These are phyloP conservation scores for Nematostella vectensis DNA, from an alignment of 92 coral and sea anemone genomes.

Conservation along the genomic window DNA sequence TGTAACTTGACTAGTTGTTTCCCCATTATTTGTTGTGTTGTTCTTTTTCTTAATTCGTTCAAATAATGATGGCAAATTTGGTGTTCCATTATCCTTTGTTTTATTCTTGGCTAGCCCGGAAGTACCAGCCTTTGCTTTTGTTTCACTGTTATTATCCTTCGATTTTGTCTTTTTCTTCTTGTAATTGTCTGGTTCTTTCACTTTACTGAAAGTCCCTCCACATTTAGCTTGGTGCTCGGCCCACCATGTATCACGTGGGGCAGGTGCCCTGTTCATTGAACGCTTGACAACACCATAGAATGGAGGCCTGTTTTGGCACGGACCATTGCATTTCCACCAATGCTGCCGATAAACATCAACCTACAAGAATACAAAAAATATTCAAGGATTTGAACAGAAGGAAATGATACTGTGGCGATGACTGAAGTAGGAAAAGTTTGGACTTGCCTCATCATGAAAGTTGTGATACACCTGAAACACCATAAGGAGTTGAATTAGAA, in stretches of 20 bases:
- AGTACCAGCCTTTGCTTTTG: slow-evolving; percentile 9
- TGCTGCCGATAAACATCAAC: slow-evolving; percentile 91
- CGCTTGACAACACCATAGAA: slow-evolving; percentile 86
- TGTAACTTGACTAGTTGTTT: too few species aligned
- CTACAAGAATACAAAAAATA: slow-evolving; percentile 20
- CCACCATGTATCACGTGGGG: slow-evolving; percentile 97
- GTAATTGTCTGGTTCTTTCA: slow-evolving; percentile 90
- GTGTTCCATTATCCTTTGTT: slow-evolving; percentile 13
- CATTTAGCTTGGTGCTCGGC: slow-evolving; percentile 84
- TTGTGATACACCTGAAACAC: slow-evolving; percentile 94
- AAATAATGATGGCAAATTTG: slow-evolving; percentile 28
- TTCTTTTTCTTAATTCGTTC: slow-evolving; percentile 26
- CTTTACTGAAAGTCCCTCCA: slow-evolving; percentile 88
- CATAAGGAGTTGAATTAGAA: too few species aligned
- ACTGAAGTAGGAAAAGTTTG: too few species aligned
- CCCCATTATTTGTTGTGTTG: neutral
- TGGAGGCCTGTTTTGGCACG: slow-evolving; percentile 89
- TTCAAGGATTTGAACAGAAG: neutral
- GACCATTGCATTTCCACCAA: slow-evolving; percentile 98
- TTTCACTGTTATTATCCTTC: slow-evolving; percentile 14
- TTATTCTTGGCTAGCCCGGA: slow-evolving; percentile 15
- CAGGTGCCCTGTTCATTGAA: slow-evolving; percentile 94
- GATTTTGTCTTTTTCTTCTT: slow-evolving; percentile 51
- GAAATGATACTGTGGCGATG: neutral
- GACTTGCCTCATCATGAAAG: slow-evolving; percentile 96